Base-by-base conservation (phyloP, 1,140 invertebrate genomes). In the Microplitis mediator region DNA sequence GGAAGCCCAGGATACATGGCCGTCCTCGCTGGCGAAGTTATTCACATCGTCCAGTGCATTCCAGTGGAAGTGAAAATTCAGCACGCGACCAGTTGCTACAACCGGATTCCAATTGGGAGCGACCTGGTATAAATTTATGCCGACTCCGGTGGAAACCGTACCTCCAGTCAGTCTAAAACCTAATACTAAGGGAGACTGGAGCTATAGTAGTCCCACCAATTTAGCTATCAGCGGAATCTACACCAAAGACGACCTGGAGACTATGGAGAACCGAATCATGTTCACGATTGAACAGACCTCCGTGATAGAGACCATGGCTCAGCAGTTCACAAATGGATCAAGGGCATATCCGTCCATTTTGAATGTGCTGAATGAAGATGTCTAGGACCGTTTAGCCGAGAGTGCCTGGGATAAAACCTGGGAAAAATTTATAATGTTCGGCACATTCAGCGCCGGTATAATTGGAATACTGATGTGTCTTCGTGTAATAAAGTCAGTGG, bases 1-100 rank as follows among this genome's bases (percentile, higher is more conserved):
- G 74, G 73, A 61, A 70, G 67, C 4, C 75, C 76, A 0, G 77
- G 71, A 2, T 75, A 73, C 58, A 79, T 79, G 75, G 75, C 73
- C 0, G 35, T 72, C 0, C 23, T 73, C 0, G 56, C 63, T 0
- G 77, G 78, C 9, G 76, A 79, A 75, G 72, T 54, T 6, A 50
- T 75, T 4, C 70, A 73, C 54, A 51, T 79, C 0, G 56, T 75
- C 0, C 74, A 77, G 62, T 80, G 78, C 16, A 67, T 77, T 13
- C 74, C 75, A 0, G 45, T 76, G 0, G 56, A 73, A 4, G 72
- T 77, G 0, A 73, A n/a, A 23, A 4, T 74, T 1, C 9, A 65
- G 31, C 52, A 63, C 14, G 69, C 58, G 0, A 16, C 75, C 13
- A 39, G 75, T 54, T 79, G 76, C 71, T 79, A 75, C 11, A 34